Evolutionary conservation across 2,113 vertebrate species (phyloP).

Genomic region (Picathartes gymnocephalus): DNA sequence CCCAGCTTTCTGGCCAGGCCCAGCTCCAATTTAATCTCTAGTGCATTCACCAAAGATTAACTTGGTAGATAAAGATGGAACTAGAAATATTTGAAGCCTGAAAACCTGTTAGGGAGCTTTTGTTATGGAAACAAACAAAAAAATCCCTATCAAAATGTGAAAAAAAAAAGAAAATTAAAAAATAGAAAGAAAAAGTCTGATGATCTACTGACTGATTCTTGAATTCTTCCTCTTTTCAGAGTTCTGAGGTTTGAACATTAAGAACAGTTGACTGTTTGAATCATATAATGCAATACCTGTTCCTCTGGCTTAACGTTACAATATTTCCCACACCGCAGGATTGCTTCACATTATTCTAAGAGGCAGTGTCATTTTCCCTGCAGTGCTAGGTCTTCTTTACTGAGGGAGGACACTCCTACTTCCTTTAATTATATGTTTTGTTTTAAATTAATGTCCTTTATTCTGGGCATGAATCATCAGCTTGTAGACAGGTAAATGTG

Average conservation of each 20-base stretch:
- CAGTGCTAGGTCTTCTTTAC: conserved; percentile 64
- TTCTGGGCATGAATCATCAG: conserved; percentile 64
- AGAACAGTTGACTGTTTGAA: conserved; percentile 71
- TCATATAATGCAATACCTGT: conserved; percentile 73
- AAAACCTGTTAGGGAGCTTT: conserved; percentile 42
- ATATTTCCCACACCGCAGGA: conserved; percentile 72
- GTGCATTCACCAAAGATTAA: conserved; percentile 46
- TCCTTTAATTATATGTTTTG: conserved; percentile 73
- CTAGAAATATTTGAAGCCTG: conserved; percentile 48
- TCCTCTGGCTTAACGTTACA: conserved; percentile 74
- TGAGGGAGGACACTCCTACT: conserved; percentile 66
- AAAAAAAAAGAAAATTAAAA: not conserved
- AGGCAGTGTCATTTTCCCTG: conserved; percentile 68
- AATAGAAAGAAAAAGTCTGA: not conserved
- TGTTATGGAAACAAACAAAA: not conserved
- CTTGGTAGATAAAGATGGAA: conserved; percentile 46
- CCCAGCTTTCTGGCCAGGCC: conserved; percentile 27
- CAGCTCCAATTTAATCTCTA: conserved; percentile 47
- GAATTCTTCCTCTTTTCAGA: conserved; percentile 69
- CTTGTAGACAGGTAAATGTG: conserved; percentile 71
- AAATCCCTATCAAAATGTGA: not conserved
- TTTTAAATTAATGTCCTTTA: conserved; percentile 70
- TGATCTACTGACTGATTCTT: not conserved
- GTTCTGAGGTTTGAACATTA: conserved; percentile 63
- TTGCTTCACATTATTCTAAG: conserved; percentile 71